Percentiles rank a stretch among this genome's conserved stretches.
phyloP scores from a whole-genome alignment of 2,797 vertebrate species.

The Amniataba percoides region DNA sequence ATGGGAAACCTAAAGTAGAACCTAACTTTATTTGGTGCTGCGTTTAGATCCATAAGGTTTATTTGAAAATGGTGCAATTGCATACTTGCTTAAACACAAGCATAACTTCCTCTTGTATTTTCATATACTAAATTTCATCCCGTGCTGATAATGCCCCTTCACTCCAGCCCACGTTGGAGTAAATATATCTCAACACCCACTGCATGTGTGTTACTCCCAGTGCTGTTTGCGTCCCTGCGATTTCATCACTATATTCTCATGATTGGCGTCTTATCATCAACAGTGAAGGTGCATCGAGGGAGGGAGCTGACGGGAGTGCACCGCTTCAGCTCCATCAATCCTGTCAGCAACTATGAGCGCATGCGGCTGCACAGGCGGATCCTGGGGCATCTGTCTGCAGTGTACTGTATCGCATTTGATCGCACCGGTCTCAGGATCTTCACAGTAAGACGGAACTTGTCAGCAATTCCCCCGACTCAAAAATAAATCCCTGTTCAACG shows the following conservation, averaged over 20 bases:
- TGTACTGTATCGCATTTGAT: slow-evolving; percentile 99
- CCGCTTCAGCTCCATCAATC: slow-evolving; percentile 91
- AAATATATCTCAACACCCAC: slow-evolving; percentile 8
- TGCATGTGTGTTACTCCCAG: slow-evolving; percentile 5
- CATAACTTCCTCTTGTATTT: slow-evolving; percentile 8
- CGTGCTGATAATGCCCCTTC: not conserved
- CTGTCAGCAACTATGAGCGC: slow-evolving; percentile 94
- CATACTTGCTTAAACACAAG: not conserved
- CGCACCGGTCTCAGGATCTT: slow-evolving; percentile 98
- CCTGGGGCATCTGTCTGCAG: slow-evolving; percentile 97
- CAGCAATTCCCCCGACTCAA: not conserved
- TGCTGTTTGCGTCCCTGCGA: not conserved
- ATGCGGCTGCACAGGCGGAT: slow-evolving; percentile 96
- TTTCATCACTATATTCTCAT: slow-evolving; percentile 26
- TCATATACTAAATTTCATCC: slow-evolving; percentile 12
- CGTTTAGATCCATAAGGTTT: not conserved
- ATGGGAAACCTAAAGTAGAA: not conserved
- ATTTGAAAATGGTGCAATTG: not conserved
- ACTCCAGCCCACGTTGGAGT: slow-evolving; percentile 22
- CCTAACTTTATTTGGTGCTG: not conserved
- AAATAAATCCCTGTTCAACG: not conserved
- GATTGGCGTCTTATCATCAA: slow-evolving; percentile 40
- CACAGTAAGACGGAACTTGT: slow-evolving; percentile 88
- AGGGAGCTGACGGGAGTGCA: slow-evolving; percentile 93
- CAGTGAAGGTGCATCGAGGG: slow-evolving; percentile 93